Conservation (phyloP, 2,888 invertebrate genomes). For the Brachyptera risi region DNA sequence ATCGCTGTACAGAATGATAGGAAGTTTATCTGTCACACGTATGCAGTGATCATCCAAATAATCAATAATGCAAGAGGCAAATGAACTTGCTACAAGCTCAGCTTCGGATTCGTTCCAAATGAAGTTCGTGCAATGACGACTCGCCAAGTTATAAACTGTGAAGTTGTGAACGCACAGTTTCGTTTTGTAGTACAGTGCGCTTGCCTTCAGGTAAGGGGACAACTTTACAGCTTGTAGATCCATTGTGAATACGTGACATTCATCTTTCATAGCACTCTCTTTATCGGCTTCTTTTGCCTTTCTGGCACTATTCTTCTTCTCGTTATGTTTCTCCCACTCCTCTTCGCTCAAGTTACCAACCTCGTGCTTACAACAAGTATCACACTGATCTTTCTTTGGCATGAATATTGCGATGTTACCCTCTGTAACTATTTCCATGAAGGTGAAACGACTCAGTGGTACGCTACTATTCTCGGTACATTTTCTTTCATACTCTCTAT, state of each 20-base stretch:
- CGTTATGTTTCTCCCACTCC: slow-evolving; percentile 31
- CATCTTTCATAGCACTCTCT: slow-evolving; percentile 8
- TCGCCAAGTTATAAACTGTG: slow-evolving; percentile 36
- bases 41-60: slow-evolving; percentile 28
- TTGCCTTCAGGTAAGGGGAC: slow-evolving; percentile 34
- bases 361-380: slow-evolving; percentile 34
- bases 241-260: slow-evolving; percentile 35
- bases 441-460: slow-evolving; percentile 30
- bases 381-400: slow-evolving; percentile 37
- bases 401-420: slow-evolving; percentile 34
- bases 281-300: slow-evolving; percentile 34
- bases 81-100: slow-evolving; percentile 34
- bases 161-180: slow-evolving; percentile 39
- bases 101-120: slow-evolving; percentile 36
- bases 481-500: slow-evolving; percentile 30
- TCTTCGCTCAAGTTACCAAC: slow-evolving; percentile 35
- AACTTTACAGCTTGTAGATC: slow-evolving; percentile 36
- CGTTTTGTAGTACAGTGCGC: slow-evolving; percentile 36
- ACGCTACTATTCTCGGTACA: slow-evolving; percentile 29
- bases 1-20: slow-evolving; percentile 37
- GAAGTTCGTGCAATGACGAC: slow-evolving; percentile 34
- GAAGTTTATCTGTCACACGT: slow-evolving; percentile 21
- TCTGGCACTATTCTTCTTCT: slow-evolving; percentile 35
- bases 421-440: slow-evolving; percentile 32
- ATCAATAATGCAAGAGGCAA: slow-evolving; percentile 34